Conservation (phyloP, 1,140 invertebrate species). For the Drosophila oshimai region DNA sequence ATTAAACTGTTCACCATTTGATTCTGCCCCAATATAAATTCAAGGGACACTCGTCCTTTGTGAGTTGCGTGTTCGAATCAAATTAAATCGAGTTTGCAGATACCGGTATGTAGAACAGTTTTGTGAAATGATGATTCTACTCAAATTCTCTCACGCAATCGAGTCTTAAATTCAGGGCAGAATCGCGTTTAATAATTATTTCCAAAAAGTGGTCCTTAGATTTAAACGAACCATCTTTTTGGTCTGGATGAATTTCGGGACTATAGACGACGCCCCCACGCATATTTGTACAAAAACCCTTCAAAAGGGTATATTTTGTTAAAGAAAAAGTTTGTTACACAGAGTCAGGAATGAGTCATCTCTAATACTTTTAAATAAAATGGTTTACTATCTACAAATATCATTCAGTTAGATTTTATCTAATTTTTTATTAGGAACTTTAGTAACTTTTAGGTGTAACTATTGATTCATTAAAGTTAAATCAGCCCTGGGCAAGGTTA, state of each 20-base stretch:
- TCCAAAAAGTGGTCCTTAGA: neutral
- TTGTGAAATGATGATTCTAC: neutral
- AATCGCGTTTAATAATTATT: neutral
- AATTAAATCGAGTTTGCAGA: slow-evolving; percentile 28
- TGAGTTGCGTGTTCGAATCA: slow-evolving; percentile 13
- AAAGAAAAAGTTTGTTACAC: neutral
- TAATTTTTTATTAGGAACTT: too few species aligned
- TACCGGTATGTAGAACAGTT: slow-evolving; percentile 3
- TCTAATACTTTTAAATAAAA: too few species aligned
- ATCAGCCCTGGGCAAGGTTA: too few species aligned
- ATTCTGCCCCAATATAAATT: neutral
- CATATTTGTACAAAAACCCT: neutral
- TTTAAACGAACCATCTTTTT: neutral
- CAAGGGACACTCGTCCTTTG: neutral
- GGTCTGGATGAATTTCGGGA: neutral
- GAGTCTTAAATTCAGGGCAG: neutral
- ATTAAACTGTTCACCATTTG: neutral
- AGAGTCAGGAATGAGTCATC: too few species aligned
- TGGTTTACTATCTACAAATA: too few species aligned
- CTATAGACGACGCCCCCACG: slow-evolving; percentile 6
- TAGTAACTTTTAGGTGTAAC: too few species aligned
- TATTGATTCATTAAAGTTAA: too few species aligned
- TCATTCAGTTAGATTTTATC: too few species aligned
- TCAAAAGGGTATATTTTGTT: neutral
- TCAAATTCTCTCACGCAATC: slow-evolving; percentile 33